Base-by-base conservation (phyloP, 1,140 invertebrate genomes). In the Heliconius himera region DNA sequence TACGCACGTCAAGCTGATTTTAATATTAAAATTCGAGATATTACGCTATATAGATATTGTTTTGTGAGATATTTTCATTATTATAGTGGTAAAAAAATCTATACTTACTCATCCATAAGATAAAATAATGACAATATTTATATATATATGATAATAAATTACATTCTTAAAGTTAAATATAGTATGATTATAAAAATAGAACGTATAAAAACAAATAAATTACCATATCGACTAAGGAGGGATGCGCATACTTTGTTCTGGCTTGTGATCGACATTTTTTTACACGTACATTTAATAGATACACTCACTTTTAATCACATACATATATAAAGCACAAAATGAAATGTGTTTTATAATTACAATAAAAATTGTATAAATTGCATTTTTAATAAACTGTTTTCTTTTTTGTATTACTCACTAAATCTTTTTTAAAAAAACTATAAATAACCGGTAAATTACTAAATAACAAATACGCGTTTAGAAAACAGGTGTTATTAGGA, bases 151-250 rank as follows among this genome's bases (percentile, higher is more conserved):
- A 56, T 8, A 22, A n/a, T 56, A 56, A 56, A 56, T 22, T 20
- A 51, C 16, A 51, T 18, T 9, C 0, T 9, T 56, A 56, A 56
- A 22, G 18, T 56, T 6, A n/a, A n/a, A 56, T 56, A 9, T n/a
- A 56, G 1, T 22, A 2, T 9, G 2, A 22, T 22, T 56, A 8
- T 56, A 56, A 56, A 9, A 66, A 13, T 13, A 26, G 3, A 66
- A 80, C 74, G n/a, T 26, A 72, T 51, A 51, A 76, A 70, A 73
- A 74, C 56, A 70, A 56, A 73, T n/a, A 72, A 70, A 85, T 90
- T 91, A 91, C 90, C 90, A 87, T 90, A 91, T 85, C 87, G 88
- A 78, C 80, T 87, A 26, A 91, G 81, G 26, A 91, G 84, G 9
- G 80, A 49, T 70, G 78, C 77, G 74, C 90, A 91, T 20, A 82